Evolutionary conservation across 2,797 vertebrate species (phyloP).

Genomic region (Cuculus canorus): DNA sequence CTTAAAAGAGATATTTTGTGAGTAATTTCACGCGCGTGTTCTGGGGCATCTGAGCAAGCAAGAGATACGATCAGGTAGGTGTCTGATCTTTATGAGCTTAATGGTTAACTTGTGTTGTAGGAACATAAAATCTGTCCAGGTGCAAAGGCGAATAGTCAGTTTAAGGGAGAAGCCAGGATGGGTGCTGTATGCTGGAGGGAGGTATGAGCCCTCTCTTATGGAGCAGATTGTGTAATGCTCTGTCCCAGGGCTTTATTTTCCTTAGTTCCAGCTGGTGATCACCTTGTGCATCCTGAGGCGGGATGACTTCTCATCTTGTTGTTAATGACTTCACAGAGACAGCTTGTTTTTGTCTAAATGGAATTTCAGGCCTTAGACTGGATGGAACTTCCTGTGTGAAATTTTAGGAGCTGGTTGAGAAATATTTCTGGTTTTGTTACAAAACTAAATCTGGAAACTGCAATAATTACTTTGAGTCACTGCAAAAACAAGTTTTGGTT

Average conservation of each 20-base stretch:
- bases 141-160: neutral
- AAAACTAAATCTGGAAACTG: neutral
- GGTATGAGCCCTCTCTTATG: neutral
- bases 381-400: neutral
- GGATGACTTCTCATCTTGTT: neutral
- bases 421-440: neutral
- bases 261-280: neutral
- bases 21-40: neutral
- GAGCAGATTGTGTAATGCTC: neutral
- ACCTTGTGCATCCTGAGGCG: neutral
- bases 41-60: slow-evolving; percentile 14
- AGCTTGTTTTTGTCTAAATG: neutral
- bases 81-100: slow-evolving; percentile 31
- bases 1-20: neutral
- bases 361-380: neutral
- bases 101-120: neutral
- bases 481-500: neutral
- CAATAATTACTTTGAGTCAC: neutral
- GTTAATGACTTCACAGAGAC: neutral
- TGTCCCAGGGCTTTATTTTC: neutral
- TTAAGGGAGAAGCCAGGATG: neutral
- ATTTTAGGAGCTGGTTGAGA: neutral
- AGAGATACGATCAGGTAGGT: neutral
- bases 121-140: neutral
- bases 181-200: neutral